Evolutionary conservation across 2,797 vertebrate species (phyloP), one percentile per base, ranked within the genome.

Genomic region (Typhlichthys eigenmanni): DNA sequence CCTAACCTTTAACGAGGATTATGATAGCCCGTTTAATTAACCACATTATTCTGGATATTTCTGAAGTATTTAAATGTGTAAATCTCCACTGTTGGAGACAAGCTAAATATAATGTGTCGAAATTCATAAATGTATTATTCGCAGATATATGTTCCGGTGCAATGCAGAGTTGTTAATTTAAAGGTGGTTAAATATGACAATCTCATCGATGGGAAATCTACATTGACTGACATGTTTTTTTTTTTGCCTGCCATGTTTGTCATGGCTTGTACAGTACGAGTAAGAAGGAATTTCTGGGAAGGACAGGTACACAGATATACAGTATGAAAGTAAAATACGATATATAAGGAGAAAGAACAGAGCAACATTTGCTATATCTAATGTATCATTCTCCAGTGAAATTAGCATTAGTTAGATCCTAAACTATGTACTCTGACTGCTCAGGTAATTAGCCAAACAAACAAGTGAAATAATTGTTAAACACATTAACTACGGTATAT

Each of bases 21-120:
- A 29, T 29, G 24, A 29, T 29, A 29, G 24, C 24, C 24, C 4
- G 24, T 29, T 29, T 29, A 29, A 29, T 29, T 29, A 29, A 29
- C 24, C 24, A 4, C 3, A 3, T 1, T 4, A 29, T 29, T 29
- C 24, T 4, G 24, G 4, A 29, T 29, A 71, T 77, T 49, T n/a
- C 59, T 63, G 67, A 81, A 85, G 60, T 61, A 64, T 19, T 29
- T 29, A 29, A 68, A 73, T 71, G 46, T 63, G 2, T 16, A 66
- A 14, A 59, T 57, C 12, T 57, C 60, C 2, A 61, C 12, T 47
- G 38, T 61, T 19, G 8, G 7, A 64, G 57, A 72, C 66, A 29
- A 1, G 8, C 50, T 68, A 8, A 69, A 68, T 63, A 66, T 11
- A 12, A 29, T 32, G 45, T 55, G 32, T 38, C 47, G 24, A 49